phyloP scores from a whole-genome alignment of 2,888 invertebrate species.

The Beris chalybata region DNA sequence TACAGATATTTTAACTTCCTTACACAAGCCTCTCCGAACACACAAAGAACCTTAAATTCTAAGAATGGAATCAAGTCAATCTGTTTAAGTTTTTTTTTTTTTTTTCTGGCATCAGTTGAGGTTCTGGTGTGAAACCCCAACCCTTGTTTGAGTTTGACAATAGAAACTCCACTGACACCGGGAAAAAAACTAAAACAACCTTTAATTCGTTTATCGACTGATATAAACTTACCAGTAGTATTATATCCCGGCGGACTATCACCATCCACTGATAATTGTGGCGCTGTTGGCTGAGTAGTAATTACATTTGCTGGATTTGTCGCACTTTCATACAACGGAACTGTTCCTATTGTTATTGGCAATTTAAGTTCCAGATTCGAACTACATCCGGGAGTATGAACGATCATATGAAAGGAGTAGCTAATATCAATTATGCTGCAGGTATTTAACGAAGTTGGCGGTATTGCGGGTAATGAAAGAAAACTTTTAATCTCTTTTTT shows the following conservation, averaged over 20 bases:
- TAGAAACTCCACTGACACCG: too few relatives aligned
- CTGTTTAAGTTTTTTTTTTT: too few relatives aligned
- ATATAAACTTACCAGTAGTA: slow-evolving; percentile 48
- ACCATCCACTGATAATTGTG: slow-evolving; percentile 27
- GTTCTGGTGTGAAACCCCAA: too few relatives aligned
- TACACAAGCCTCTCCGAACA: too few relatives aligned
- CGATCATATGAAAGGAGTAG: slow-evolving; percentile 67
- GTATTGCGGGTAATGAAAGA: slow-evolving; percentile 69
- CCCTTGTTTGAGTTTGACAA: too few relatives aligned
- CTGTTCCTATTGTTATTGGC: slow-evolving; percentile 74
- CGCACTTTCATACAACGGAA: slow-evolving; percentile 61
- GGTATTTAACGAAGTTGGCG: slow-evolving; percentile 72
- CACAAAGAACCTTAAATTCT: too few relatives aligned
- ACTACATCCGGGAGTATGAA: slow-evolving; percentile 61
- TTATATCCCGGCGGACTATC: slow-evolving; percentile 55
- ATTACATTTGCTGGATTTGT: slow-evolving; percentile 24
- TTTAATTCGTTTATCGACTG: too few relatives aligned
- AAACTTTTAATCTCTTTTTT: slow-evolving; percentile 65
- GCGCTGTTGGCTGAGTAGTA: slow-evolving; percentile 29
- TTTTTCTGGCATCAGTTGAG: too few relatives aligned
- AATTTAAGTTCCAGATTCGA: slow-evolving; percentile 65
- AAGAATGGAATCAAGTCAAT: too few relatives aligned
- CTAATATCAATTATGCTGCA: slow-evolving; percentile 72
- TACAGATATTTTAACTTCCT: too few relatives aligned
- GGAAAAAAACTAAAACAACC: too few relatives aligned